Conservation (phyloP, 92 coral and sea anemone genomes). For the Actinostola sp. region DNA sequence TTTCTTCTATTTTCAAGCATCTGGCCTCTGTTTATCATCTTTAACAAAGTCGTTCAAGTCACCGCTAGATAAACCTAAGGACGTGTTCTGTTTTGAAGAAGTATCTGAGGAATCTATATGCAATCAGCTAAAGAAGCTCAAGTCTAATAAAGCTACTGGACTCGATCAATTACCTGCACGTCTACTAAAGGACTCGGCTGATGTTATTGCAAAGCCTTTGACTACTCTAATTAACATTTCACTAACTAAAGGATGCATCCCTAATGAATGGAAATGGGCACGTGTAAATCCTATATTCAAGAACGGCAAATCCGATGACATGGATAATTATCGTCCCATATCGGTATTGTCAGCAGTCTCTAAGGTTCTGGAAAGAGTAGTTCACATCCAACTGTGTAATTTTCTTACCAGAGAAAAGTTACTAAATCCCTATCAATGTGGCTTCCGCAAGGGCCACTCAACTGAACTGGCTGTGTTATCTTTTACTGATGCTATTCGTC, state of each 20-base stretch:
- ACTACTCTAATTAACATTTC: conserved; percentile 35
- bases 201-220: conserved; percentile 33
- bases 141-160: conserved; percentile 13
- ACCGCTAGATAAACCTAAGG: too few relatives aligned
- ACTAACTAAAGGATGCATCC: conserved; percentile 26
- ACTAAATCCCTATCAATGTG: too few relatives aligned
- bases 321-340: conserved; percentile 67
- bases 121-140: too few relatives aligned
- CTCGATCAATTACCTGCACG: neutral
- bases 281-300: conserved; percentile 57
- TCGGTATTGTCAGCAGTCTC: conserved; percentile 41
- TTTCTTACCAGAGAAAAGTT: too few relatives aligned
- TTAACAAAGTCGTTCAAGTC: too few relatives aligned
- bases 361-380: conserved; percentile 53
- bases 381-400: conserved; percentile 33
- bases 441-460: too few relatives aligned
- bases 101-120: too few relatives aligned
- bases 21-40: conserved; percentile 60
- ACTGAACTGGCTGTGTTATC: too few relatives aligned
- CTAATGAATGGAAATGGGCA: conserved; percentile 47
- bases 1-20: conserved; percentile 58
- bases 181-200: conserved; percentile 5
- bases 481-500: too few relatives aligned
- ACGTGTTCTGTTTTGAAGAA: too few relatives aligned
- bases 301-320: conserved; percentile 39